Evolutionary conservation across 2,113 vertebrate genomes (phyloP).

Genomic region (Apus apus): DNA sequence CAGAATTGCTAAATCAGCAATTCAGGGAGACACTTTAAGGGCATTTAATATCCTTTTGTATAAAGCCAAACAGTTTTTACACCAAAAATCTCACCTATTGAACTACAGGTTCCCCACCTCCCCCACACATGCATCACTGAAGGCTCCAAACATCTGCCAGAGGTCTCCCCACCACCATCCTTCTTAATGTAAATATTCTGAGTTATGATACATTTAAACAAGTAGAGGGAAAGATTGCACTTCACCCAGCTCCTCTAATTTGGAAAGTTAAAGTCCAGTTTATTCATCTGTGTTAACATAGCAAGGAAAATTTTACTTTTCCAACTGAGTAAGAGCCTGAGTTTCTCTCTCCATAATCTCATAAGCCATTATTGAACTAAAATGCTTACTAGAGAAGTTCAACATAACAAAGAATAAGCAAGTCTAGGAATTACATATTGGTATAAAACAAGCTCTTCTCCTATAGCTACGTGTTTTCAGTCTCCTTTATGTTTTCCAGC

Average conservation of each 20-base stretch:
- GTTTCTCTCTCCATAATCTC: not conserved
- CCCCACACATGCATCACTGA: not conserved
- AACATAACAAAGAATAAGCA: not conserved
- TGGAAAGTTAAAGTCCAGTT: not conserved
- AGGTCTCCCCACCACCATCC: accelerated
- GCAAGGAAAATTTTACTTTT: constrained; percentile 32
- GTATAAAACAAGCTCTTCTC: not conserved
- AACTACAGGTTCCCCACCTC: not conserved
- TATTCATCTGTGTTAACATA: not conserved
- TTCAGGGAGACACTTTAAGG: not conserved
- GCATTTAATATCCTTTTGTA: not conserved
- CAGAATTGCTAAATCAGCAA: not conserved
- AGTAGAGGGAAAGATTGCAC: not conserved
- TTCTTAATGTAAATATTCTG: constrained; percentile 13
- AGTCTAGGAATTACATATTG: not conserved
- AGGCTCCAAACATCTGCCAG: not conserved
- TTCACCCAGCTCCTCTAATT: not conserved
- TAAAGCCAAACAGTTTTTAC: not conserved
- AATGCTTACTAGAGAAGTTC: not conserved
- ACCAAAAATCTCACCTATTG: not conserved
- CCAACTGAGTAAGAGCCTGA: not conserved
- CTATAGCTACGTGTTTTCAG: no score
- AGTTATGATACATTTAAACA: not conserved
- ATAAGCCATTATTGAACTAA: not conserved
- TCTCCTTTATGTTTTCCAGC: not conserved